phyloP scores from a whole-genome alignment of 2,888 invertebrate species.

The Pollenia griseotomentosa region DNA sequence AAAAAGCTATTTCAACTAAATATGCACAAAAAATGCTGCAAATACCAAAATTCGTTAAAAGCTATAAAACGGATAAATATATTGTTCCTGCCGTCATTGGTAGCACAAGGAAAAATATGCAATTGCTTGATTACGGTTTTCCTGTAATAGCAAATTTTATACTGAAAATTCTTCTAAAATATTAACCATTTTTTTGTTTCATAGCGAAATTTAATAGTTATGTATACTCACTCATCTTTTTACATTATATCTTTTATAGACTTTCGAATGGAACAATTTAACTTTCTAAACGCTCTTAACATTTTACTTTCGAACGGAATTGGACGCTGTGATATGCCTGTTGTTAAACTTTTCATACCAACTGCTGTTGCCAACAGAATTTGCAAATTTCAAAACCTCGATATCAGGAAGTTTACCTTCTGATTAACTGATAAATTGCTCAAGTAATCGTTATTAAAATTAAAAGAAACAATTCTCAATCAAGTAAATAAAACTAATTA shows the following conservation, averaged over 20 bases:
- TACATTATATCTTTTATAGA: neutral
- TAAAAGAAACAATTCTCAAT: neutral
- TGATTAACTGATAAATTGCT: slow-evolving; percentile 27
- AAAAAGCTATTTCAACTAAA: no score
- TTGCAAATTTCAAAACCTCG: neutral
- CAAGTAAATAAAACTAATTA: neutral
- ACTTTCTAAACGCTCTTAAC: neutral
- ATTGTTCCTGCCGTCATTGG: no score
- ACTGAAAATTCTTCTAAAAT: no score
- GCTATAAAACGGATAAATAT: no score
- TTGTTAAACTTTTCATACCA: neutral
- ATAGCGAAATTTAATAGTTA: no score
- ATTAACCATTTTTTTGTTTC: no score
- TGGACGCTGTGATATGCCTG: slow-evolving; percentile 4
- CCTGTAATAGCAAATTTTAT: no score
- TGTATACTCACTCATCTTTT: no score
- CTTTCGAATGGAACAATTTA: neutral
- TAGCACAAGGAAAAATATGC: no score
- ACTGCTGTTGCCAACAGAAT: neutral
- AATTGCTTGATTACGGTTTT: no score
- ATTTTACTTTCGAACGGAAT: neutral
- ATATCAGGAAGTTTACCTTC: slow-evolving; percentile 2
- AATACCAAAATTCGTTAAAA: no score
- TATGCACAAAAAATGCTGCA: no score
- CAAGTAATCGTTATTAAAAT: neutral